Evolutionary conservation across 2,113 vertebrate species (phyloP).

Genomic region (Phoenicopterus ruber): DNA sequence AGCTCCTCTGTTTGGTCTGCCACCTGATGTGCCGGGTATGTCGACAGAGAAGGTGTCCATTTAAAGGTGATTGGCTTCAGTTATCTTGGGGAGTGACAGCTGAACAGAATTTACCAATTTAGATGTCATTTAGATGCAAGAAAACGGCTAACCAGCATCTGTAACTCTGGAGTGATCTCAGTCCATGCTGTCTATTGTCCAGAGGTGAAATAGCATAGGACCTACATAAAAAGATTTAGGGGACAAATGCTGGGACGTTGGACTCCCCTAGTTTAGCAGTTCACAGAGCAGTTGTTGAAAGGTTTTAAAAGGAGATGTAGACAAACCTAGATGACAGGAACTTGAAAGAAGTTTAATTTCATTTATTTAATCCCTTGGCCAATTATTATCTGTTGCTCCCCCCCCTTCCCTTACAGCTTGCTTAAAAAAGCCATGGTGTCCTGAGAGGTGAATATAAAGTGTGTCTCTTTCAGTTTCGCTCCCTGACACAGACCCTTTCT

Average conservation of each 20-base stretch:
- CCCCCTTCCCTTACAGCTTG: not conserved
- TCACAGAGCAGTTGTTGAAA: not conserved
- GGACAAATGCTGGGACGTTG: rapidly evolving
- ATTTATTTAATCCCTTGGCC: not conserved
- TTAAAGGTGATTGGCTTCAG: not conserved
- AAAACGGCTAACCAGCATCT: not conserved
- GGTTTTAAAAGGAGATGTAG: not conserved
- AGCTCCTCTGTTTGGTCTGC: not conserved
- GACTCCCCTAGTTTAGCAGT: not conserved
- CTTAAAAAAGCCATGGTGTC: not conserved
- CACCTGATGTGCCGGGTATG: not conserved
- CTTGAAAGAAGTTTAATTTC: not conserved
- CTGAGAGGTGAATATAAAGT: not conserved
- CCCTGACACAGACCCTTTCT: not conserved
- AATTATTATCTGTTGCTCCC: not conserved
- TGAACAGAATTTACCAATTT: not conserved
- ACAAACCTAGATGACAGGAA: not conserved
- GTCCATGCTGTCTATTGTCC: not conserved
- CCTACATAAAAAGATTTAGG: not conserved
- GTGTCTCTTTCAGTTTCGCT: not conserved
- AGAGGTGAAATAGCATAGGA: not conserved
- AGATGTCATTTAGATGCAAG: not conserved
- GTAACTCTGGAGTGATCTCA: not conserved
- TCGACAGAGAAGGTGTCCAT: not conserved
- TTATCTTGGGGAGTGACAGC: not conserved